Base-by-base conservation (phyloP, 1,140 invertebrate species). In the Panagrolaimus sp. region DNA sequence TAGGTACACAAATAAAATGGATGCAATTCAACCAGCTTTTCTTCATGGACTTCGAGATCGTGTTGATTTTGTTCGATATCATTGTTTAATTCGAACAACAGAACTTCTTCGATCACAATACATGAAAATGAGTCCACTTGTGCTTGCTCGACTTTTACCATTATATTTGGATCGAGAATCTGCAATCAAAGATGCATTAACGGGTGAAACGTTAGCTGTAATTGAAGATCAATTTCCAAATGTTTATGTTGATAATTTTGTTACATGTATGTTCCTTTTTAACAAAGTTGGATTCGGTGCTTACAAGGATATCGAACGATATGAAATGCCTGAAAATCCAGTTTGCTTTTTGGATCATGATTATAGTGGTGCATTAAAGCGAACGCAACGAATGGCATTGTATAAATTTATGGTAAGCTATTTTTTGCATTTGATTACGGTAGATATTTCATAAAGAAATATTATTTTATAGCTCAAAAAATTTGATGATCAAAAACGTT, bases 111-210 rank as follows among this genome's bases (percentile, higher is more conserved):
- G 52, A 58, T 26, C 52, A 2, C 52, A 58, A 17, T 58, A 58
- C 17, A 58, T 58, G 52, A 58, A 58, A 14, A 58, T 58, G 52
- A 58, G 52, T 24, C 15, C 52, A 28, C 52, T 58, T 24, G 52
- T 58, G 0, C 28, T 58, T 12, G 52, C 52, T 26, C 52, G 52
- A 1, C 52, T 58, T n/a, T 6, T 58, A 12, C 52, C 52, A 17
- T 21, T 58, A 10, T 58, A n/a, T 5, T 8, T 58, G 1, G 52
- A 58, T 17, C 14, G 1, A 12, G 52, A 58, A 4, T 10, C 21
- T 12, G 52, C 21, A 8, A 58, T 58, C 5, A 12, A n/a, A 0
- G 28, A 58, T 58, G 52, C 52, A 21, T 58, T 58, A 28, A 58
- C 52, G 1, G 52, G 52, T 28, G 52, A 58, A 21, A 58, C 52